Evolutionary conservation across 2,797 vertebrate species (phyloP).

Genomic region (Ctenochaetus hawaiiensis): DNA sequence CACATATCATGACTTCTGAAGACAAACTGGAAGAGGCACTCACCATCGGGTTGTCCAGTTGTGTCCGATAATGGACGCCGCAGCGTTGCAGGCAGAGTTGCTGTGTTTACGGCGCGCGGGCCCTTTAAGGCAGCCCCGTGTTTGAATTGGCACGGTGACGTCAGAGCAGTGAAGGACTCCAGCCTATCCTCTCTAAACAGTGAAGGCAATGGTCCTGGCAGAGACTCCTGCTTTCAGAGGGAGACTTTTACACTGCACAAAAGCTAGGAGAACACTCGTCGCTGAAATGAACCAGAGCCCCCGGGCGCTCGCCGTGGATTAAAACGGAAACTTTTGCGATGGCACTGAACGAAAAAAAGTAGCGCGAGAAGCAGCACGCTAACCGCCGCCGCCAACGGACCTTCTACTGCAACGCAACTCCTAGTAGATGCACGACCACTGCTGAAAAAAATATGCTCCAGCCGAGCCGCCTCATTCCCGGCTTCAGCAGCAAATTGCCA

Average conservation of each 20-base stretch:
- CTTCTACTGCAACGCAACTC: conserved; percentile 71
- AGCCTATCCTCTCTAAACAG: conserved; percentile 74
- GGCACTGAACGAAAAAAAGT: conserved; percentile 77
- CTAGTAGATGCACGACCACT: conserved; percentile 74
- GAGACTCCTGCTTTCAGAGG: conserved; percentile 76
- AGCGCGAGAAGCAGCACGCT: conserved; percentile 61
- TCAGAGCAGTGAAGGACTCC: conserved; percentile 81
- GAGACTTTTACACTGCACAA: conserved; percentile 72
- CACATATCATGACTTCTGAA: no score
- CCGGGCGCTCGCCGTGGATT: conserved; percentile 76
- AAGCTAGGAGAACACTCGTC: conserved; percentile 62
- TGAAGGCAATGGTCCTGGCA: conserved; percentile 79
- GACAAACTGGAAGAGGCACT: background rate
- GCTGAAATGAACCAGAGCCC: conserved; percentile 74
- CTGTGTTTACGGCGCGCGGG: conserved; percentile 70
- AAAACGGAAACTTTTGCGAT: conserved; percentile 82
- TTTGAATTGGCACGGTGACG: conserved; percentile 86
- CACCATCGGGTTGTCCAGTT: background rate
- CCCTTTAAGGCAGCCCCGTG: conserved; percentile 87
- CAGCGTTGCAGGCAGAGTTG: background rate
- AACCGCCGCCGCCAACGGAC: conserved; percentile 57
- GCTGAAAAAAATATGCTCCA: conserved; percentile 83
- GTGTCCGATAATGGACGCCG: conserved; percentile 61
- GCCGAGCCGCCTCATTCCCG: conserved; percentile 78
- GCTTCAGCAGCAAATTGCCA: conserved; percentile 68